Evolutionary conservation across 1,140 invertebrate genomes (phyloP), one percentile per base, ranked within the genome.

Genomic region (Conus ventricosus): DNA sequence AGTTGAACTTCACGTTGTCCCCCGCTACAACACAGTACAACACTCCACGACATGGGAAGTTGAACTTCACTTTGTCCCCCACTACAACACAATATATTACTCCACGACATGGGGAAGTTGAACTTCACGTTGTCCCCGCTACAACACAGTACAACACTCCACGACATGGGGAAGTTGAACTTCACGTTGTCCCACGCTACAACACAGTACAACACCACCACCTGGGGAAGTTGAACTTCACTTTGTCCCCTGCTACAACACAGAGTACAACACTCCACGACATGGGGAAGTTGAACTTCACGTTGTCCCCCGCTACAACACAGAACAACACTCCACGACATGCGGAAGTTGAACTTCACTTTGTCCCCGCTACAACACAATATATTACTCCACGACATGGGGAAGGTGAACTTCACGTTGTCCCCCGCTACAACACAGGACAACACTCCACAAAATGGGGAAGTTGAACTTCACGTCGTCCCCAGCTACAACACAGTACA

Each of bases 201-300:
- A 39, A 39, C 39, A 39, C 39, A 39, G 39, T 39, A 39, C 39
- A 39, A 39, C 39, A 39, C 39, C 39, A 39, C 39, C 0, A 39
- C 39, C 39, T 39, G 39, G 39, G 39, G 39, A 39, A 39, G 3
- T 39, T 39, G 39, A n/a, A 39, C 39, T 39, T 39, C 39, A 39
- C 39, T 0, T 39, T 39, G 39, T 39, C 39, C 39, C n/a, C n/a
- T n/a, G n/a, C n/a, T n/a, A n/a, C n/a, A n/a, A n/a, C n/a, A n/a
- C n/a, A n/a, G n/a, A n/a, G n/a, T n/a, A n/a, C n/a, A n/a, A n/a
- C n/a, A n/a, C 96, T 95, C 71, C 93, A 96, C 0, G 96, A 96
- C 96, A 97, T 96, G 0, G 96, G 96, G 89, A 97, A 97, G 5
- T 96, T 96, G 90, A 97, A 97, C 92, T 97, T 97, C 0, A 97